Evolutionary conservation across 2,113 vertebrate species (phyloP), one percentile per base, ranked within the genome.

Genomic region (Malurus elegans): DNA sequence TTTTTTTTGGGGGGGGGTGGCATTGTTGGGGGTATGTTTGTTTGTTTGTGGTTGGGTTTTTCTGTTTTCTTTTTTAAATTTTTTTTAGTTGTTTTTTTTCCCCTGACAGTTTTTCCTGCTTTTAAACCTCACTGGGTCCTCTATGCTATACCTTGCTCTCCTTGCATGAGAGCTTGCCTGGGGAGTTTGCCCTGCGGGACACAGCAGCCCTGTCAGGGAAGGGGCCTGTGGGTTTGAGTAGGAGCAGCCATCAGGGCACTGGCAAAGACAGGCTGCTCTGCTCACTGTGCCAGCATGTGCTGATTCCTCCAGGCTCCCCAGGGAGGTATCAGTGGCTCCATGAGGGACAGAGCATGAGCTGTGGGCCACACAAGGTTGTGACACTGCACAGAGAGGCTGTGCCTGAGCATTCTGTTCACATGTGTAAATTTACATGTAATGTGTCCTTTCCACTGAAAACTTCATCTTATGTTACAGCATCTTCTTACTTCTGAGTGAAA

Each of bases 281-380:
- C 36, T 42, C 18, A 9, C 31, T 38, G 40, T 42, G 70, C 45
- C 71, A 1, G 47, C 21, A 58, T 14, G 10, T 50, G 56, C 56
- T 23, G 18, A 21, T 69, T 66, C 36, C 44, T 61, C n/a, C 15
- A 58, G 32, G 47, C 32, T 86, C 29, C 25, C 28, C 23, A 7
- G 45, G 53, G 31, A 54, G 28, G 26, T 54, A 36, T 26, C 1
- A 2, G 26, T 44, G 40, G 42, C 34, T 72, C 45, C 4, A 6
- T 0, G 6, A n/a, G 58, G 21, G n/a, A 18, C 42, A 65, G 60
- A 34, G 17, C 18, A 10, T 2, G 4, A 69, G 36, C 79, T 3
- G 2, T 31, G 60, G 31, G 44, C 50, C 42, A 34, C 0, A 3
- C 1, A 0, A 65, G 10, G 9, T 50, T 18, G 2, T 45, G 75